Base-by-base conservation (phyloP, 2,888 invertebrate genomes). In the Icerya purchasi region DNA sequence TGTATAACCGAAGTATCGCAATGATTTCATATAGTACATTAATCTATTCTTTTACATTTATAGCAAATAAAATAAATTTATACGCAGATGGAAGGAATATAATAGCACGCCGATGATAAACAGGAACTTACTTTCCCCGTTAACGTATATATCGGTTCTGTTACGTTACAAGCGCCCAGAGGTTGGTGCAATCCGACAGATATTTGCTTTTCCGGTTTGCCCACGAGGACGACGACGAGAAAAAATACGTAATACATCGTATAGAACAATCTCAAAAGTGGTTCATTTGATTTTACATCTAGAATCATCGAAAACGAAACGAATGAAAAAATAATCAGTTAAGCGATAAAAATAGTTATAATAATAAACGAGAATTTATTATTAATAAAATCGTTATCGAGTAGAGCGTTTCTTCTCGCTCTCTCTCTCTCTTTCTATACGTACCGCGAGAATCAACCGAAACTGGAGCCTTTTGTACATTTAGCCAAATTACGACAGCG, bases 181-280 rank as follows among this genome's bases (percentile, higher is more conserved):
- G 80, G 80, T 70, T 88, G 83, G 68, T 85, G 85, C 3, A 84
- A 71, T 0, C 86, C 87, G 2, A 77, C 74, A 0, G 84, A 78
- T 62, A 80, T 71, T 68, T 84, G 81, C 53, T 76, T 72, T 68
- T 81, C 80, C 0, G 86, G 84, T 66, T 81, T 73, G 60, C 78
- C 78, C 67, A 79, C 78, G n/a, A 81, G 68, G 1, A 79, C 78
- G 64, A 84, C 77, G 50, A 72, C 68, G 69, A 80, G 73, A 70
- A 82, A 86, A 24, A 75, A 72, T 0, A 74, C 63, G 67, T 82
- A 87, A 69, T 87, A 84, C 0, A 81, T 56, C 0, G 76, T 67
- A 62, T 82, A 69, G 65, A 55, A 60, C 1, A 54, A 2, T 20
- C 58, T 57, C 14, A 59, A 36, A 36, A 36, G n/a, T n/a, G n/a